These are phyloP conservation scores for Crotalus adamanteus DNA, from an alignment of 2,797 vertebrate species.

Conservation along the genomic window DNA sequence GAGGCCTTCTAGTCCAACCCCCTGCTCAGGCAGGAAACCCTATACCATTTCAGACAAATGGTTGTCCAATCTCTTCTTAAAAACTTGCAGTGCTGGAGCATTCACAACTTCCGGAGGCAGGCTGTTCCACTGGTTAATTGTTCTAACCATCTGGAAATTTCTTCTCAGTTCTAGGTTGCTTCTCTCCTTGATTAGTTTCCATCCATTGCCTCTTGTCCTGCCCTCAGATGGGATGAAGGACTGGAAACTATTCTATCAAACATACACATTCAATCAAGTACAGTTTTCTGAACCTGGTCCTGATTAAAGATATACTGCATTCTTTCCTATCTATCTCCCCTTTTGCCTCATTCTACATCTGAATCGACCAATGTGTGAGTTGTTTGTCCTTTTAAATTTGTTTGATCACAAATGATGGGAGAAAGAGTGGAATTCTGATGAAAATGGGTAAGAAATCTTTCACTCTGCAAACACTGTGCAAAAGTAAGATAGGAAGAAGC, in stretches of 20 bases:
- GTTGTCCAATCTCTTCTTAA: no score
- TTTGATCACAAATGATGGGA: rapidly evolving
- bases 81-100: no score
- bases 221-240: neutral
- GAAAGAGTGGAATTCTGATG: neutral
- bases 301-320: neutral
- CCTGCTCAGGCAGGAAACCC: no score
- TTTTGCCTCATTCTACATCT: neutral
- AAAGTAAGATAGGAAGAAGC: neutral
- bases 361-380: rapidly evolving
- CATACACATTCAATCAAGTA: neutral
- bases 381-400: neutral
- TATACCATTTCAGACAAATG: no score
- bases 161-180: no score
- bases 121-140: no score
- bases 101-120: no score
- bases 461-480: neutral
- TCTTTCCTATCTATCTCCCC: neutral
- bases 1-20: no score
- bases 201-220: no score
- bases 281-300: neutral
- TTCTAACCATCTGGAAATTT: no score
- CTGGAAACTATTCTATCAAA: neutral
- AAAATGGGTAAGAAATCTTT: neutral
- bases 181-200: no score